Evolutionary conservation across 2,888 invertebrate genomes (phyloP).

Genomic region (Phengaris alcon): DNA sequence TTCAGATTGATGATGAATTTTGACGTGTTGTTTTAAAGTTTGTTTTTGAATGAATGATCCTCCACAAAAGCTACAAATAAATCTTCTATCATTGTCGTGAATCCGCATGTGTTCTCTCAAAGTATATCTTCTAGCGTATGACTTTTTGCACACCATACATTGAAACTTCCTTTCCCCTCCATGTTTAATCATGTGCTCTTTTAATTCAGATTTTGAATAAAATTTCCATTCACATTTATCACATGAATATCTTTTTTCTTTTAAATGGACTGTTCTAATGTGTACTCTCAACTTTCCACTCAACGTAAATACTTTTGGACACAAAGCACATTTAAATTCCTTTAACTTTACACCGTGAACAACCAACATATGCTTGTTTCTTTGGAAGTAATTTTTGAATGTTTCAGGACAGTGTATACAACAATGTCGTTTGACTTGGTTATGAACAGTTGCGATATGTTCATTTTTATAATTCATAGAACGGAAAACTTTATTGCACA

Average conservation of each 20-base stretch:
- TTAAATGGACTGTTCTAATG: constrained; percentile 65
- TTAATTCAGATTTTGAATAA: constrained; percentile 75
- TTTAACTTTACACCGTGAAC: constrained; percentile 64
- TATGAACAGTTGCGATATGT: constrained; percentile 72
- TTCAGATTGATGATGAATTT: constrained; percentile 57
- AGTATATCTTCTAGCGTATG: constrained; percentile 70
- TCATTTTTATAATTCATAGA: constrained; percentile 69
- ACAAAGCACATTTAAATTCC: constrained; percentile 65
- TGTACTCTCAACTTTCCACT: constrained; percentile 67
- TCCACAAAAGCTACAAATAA: constrained; percentile 60
- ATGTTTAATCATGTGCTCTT: constrained; percentile 75
- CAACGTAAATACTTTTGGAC: constrained; percentile 61
- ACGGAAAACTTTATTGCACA: constrained; percentile 71
- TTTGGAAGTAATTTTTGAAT: constrained; percentile 67
- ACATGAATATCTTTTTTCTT: constrained; percentile 66
- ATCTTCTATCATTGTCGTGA: constrained; percentile 65
- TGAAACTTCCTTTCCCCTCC: constrained; percentile 73
- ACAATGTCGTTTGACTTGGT: constrained; percentile 63
- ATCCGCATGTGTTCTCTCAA: constrained; percentile 69
- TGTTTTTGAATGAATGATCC: constrained; percentile 65
- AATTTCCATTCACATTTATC: constrained; percentile 76
- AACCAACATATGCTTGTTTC: constrained; percentile 62
- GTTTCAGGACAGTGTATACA: constrained; percentile 66
- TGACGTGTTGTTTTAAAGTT: constrained; percentile 64
- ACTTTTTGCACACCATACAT: constrained; percentile 72